Evolutionary conservation across 1,140 invertebrate species (phyloP).

Genomic region (Sminthurides bifidus): DNA sequence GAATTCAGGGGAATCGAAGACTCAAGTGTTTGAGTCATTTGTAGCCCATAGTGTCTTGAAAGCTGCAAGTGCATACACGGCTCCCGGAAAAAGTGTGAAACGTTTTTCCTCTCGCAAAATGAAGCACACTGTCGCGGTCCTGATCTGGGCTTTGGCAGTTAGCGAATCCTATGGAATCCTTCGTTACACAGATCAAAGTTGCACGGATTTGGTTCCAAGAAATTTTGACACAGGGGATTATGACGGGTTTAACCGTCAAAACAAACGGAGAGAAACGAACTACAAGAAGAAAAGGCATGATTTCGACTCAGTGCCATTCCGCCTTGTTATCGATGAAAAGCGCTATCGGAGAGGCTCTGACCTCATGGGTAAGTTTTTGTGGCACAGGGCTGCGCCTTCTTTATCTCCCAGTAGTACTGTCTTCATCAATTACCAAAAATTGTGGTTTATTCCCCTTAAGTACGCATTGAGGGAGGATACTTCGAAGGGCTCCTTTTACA

Average conservation of each 20-base stretch:
- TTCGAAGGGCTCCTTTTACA: slow-evolving; percentile 27
- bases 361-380: slow-evolving; percentile 19
- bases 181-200: slow-evolving; percentile 20
- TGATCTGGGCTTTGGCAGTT: too few relatives aligned
- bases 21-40: neutral
- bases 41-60: neutral
- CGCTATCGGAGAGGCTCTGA: slow-evolving; percentile 25
- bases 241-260: neutral
- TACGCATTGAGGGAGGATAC: slow-evolving; percentile 24
- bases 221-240: slow-evolving; percentile 14
- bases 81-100: too few relatives aligned
- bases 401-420: neutral
- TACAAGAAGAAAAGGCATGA: slow-evolving; percentile 16
- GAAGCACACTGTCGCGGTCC: neutral
- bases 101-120: neutral
- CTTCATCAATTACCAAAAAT: neutral
- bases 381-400: neutral
- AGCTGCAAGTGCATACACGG: too few relatives aligned
- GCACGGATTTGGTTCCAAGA: slow-evolving; percentile 21
- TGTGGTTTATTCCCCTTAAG: slow-evolving; percentile 5
- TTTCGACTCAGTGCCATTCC: slow-evolving; percentile 13
- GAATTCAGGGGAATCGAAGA: too few relatives aligned
- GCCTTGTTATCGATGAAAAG: slow-evolving; percentile 9
- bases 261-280: neutral
- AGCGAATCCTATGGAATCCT: slow-evolving; percentile 2